These are phyloP conservation scores for Apotomis betuletana DNA, from an alignment of 2,888 invertebrate genomes.

Conservation along the genomic window DNA sequence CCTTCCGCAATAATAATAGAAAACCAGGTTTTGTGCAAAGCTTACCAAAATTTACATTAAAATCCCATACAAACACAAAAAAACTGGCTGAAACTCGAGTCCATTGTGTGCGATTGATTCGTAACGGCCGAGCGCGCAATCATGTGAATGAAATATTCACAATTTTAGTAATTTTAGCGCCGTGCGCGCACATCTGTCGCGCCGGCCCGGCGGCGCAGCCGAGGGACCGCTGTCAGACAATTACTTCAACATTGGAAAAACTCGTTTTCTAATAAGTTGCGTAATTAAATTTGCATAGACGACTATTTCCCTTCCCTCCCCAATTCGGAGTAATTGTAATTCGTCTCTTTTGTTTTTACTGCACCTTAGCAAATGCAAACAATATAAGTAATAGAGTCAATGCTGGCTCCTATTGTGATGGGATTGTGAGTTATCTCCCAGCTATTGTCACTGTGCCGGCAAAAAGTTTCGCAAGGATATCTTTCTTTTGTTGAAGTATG, in stretches of 20 bases:
- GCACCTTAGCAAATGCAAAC: conserved; percentile 24
- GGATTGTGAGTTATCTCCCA: conserved; percentile 59
- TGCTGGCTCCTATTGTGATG: conserved; percentile 56
- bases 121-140: conserved; percentile 81
- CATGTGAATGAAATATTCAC: conserved; percentile 82
- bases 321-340: conserved; percentile 29
- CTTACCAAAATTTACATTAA: conserved; percentile 80
- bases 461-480: conserved; percentile 74
- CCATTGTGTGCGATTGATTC: conserved; percentile 81
- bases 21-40: conserved; percentile 74
- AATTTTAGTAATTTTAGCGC: conserved; percentile 76
- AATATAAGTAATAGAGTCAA: conserved; percentile 37
- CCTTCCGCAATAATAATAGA: conserved; percentile 65
- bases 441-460: conserved; percentile 65
- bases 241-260: conserved; percentile 11
- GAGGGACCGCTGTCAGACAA: conserved; percentile 59
- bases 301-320: conserved; percentile 8
- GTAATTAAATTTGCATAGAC: conserved; percentile 32
- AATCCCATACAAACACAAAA: conserved; percentile 75
- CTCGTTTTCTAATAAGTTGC: conserved; percentile 32
- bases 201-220: conserved; percentile 56
- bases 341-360: conserved; percentile 33
- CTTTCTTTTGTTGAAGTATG: conserved; percentile 59
- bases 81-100: conserved; percentile 75
- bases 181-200: conserved; percentile 78